Evolutionary conservation across 2,113 vertebrate genomes (phyloP).

Genomic region (Symphodus melops): DNA sequence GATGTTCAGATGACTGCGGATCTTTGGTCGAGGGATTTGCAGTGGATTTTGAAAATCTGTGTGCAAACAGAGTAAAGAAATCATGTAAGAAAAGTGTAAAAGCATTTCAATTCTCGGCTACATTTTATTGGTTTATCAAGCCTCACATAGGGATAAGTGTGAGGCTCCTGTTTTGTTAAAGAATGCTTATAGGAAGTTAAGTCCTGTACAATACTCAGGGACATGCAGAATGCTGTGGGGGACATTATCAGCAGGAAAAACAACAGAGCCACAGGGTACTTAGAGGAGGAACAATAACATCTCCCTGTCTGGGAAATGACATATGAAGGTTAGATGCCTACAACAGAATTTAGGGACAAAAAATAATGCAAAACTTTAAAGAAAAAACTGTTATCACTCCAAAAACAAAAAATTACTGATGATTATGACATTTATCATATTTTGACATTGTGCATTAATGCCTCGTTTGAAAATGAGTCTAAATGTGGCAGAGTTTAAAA

Average conservation of each 20-base stretch:
- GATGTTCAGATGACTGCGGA: conserved; percentile 84
- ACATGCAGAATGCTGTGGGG: conserved; percentile 64
- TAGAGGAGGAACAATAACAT: conserved; percentile 76
- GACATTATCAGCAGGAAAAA: conserved; percentile 81
- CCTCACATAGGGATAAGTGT: neutral
- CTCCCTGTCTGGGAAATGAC: conserved; percentile 72
- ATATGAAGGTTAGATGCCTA: conserved; percentile 38
- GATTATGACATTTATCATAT: neutral
- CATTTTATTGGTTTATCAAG: neutral
- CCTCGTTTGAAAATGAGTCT: neutral
- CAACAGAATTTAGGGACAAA: conserved; percentile 18
- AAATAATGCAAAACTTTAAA: neutral
- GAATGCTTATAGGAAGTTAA: conserved; percentile 44
- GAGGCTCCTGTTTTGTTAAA: conserved; percentile 14
- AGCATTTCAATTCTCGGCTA: neutral
- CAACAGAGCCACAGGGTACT: conserved; percentile 75
- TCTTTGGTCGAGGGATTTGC: conserved; percentile 89
- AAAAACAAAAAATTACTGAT: neutral
- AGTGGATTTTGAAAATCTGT: conserved; percentile 90
- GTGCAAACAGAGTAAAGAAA: conserved; percentile 46
- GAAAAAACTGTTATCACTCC: neutral
- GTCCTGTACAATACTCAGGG: conserved; percentile 49
- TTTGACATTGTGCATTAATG: neutral
- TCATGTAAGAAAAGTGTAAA: conserved; percentile 14
- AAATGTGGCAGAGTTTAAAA: conserved; percentile 6